Base-by-base conservation (phyloP, 1,140 invertebrate genomes). In the Microplitis mediator region DNA sequence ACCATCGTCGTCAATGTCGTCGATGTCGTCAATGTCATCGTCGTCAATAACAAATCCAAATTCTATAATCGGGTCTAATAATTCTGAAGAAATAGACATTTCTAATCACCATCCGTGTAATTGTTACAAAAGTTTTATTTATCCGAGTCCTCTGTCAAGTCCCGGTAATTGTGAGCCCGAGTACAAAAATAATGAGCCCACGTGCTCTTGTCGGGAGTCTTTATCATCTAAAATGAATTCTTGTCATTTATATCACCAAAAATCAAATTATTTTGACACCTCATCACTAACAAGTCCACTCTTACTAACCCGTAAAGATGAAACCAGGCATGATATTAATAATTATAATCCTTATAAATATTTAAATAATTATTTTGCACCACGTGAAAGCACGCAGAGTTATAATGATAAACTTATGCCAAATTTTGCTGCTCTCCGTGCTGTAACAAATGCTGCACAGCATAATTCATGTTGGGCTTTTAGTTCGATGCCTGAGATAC, bases 391-490 rank as follows among this genome's bases (percentile, higher is more conserved):
- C 34, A 13, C 79, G 62, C 39, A 45, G 0, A 45, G 39, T 11
- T 56, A 71, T 73, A 65, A 82, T 60, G 54, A 64, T 9, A 56
- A 14, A 14, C 77, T 71, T 51, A 52, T 58, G 35, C 51, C 71
- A 14, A 76, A 74, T 71, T 77, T 76, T 61, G 72, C 71, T 14
- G 76, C 67, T 63, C 74, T 64, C 23, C 73, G 73, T 63, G 78
- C 73, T n/a, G 56, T 79, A 35, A 79, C 77, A 11, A 77, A 72
- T 63, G 74, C 76, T 6, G 79, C 78, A 73, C 79, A 84, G 14
- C 82, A 84, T 70, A 86, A 86, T 72, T 81, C 81, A 45, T 85
- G 83, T 80, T 87, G 83, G 84, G 78, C 78, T 84, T 87, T 86
- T 80, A 86, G 84, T 45, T 86, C 85, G 13, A 82, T 85, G 81